Evolutionary conservation across 1,140 invertebrate genomes (phyloP), one percentile per base, ranked within the genome.

Genomic region (Hycleus cichorii): DNA sequence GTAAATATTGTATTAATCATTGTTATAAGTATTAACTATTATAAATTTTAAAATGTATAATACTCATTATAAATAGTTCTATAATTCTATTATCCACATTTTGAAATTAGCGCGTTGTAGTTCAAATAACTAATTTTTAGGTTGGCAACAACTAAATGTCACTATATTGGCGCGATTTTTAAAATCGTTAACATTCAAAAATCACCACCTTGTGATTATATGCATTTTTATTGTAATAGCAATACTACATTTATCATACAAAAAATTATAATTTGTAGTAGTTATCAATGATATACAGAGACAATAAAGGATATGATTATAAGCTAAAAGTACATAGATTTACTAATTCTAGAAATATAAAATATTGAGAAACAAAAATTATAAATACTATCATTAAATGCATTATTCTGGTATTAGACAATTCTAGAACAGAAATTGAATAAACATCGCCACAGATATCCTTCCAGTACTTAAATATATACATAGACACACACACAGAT

Each of bases 221-320:
- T n/a, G 40, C 3, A 42, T 42, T 42, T 42, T n/a, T 42, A 42
- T 42, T 42, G 3, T 10, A 4, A 42, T 32, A 32, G 32, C 32
- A 51, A 40, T 50, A 40, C n/a, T 52, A 55, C 52, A 55, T 55
- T 53, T 53, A 47, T 47, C 52, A 55, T 55, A 55, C 52, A 55
- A 55, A 55, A 54, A 54, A 42, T 9, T n/a, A 42, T 18, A 32
- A 54, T 54, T 46, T 54, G 46, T 25, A 54, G 39, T 55, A 44
- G 40, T 42, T 4, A 5, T 7, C 4, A 32, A 32, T 7, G 51
- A 46, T 44, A 18, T 18, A 53, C 25, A 26, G 26, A 26, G 39
- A 53, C 46, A 1, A 18, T 18, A 18, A 18, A 18, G 1, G 18
- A 18, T 18, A 18, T 18, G 44, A 45, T 45, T 53, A 53, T 45